phyloP scores from a whole-genome alignment of 1,140 invertebrate genomes.

The Brachionus calyciflorus region DNA sequence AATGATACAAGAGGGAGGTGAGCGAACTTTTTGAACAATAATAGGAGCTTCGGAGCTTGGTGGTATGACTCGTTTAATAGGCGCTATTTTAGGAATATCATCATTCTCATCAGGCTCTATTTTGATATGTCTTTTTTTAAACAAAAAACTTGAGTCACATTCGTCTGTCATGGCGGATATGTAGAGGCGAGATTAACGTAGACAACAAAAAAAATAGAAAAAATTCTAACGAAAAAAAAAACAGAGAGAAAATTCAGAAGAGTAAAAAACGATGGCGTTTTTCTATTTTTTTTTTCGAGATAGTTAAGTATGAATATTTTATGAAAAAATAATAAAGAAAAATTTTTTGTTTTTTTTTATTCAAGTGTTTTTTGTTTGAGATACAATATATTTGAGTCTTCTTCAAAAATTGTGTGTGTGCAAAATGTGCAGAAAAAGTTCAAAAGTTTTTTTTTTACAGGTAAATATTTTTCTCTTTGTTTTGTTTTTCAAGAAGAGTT shows the following conservation, averaged over 20 bases:
- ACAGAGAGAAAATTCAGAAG: neutral
- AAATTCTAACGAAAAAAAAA: neutral
- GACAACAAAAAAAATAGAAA: neutral
- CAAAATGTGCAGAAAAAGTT: too few species aligned
- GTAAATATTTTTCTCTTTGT: too few species aligned
- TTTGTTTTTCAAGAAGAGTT: too few species aligned
- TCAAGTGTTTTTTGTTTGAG: too few species aligned
- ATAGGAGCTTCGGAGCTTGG: neutral
- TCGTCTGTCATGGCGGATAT: conserved; percentile 9
- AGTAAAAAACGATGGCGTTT: neutral
- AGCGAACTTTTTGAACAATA: neutral
- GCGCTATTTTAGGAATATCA: neutral
- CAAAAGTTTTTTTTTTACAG: too few species aligned
- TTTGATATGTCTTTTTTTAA: neutral
- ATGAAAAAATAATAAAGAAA: too few species aligned
- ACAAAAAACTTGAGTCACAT: conserved; percentile 18
- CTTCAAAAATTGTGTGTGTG: too few species aligned
- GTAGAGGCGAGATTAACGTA: neutral
- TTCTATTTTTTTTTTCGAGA: neutral
- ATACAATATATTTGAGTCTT: too few species aligned
- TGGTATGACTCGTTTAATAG: neutral
- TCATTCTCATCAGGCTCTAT: conserved; percentile 25
- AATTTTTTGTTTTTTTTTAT: too few species aligned
- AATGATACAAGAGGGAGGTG: neutral
- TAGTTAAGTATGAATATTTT: too few species aligned